Conservation (phyloP, 2,888 invertebrate genomes). For the Sphaeridia pumilis region DNA sequence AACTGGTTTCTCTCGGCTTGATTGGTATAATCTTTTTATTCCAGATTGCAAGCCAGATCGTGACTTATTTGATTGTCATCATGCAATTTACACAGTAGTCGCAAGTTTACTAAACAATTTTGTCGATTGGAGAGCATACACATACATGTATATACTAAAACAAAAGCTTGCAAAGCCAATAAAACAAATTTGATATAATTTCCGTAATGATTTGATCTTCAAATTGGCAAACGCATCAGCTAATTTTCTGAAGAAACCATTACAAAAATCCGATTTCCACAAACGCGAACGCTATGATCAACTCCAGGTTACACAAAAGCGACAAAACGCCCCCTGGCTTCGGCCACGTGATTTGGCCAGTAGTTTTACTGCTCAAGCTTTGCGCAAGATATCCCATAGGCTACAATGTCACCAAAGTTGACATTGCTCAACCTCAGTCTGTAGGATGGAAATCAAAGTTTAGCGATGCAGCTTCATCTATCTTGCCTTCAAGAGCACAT, state of each 20-base stretch:
- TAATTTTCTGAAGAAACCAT: too few species aligned
- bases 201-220: too few species aligned
- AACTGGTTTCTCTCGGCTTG: neutral
- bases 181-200: too few species aligned
- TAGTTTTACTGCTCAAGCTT: neutral
- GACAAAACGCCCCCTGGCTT: neutral
- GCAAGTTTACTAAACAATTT: too few species aligned
- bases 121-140: too few species aligned
- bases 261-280: too few species aligned
- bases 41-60: constrained; percentile 11
- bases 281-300: neutral
- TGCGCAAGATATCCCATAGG: neutral
- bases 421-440: too few species aligned
- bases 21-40: neutral
- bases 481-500: neutral
- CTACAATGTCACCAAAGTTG: too few species aligned
- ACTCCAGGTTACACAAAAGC: neutral
- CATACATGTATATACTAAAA: too few species aligned
- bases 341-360: neutral
- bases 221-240: too few species aligned
- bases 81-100: constrained; percentile 9
- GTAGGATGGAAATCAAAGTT: neutral
- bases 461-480: neutral
- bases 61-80: constrained; percentile 9
- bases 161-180: too few species aligned